These are phyloP conservation scores for Colostygia pectinataria DNA, from an alignment of 2,888 invertebrate species.

Conservation along the genomic window DNA sequence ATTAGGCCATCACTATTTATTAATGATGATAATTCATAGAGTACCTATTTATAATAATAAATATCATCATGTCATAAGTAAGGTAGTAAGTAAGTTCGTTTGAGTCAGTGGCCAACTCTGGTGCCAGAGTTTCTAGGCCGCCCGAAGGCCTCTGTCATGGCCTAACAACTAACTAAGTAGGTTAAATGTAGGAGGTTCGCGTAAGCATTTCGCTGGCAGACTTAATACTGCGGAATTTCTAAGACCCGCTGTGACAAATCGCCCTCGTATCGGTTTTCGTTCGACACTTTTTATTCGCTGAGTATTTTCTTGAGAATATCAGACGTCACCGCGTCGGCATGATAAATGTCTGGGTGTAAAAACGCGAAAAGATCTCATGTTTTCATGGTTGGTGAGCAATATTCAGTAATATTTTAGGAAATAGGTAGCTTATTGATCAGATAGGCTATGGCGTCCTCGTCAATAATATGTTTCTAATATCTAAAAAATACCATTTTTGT, in stretches of 20 bases:
- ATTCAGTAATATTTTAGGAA: background rate
- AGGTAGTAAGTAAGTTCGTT: no score
- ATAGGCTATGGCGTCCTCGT: no score
- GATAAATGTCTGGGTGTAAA: constrained; percentile 42
- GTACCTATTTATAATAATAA: no score
- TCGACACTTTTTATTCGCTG: constrained; percentile 48
- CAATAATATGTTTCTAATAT: no score
- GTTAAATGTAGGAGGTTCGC: constrained; percentile 19
- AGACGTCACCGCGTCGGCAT: constrained; percentile 34
- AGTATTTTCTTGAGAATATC: constrained; percentile 43
- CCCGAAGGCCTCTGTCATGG: no score
- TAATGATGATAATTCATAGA: no score
- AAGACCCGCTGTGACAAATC: constrained; percentile 52
- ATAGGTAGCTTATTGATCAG: background rate
- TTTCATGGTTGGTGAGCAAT: constrained; percentile 6
- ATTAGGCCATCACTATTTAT: no score
- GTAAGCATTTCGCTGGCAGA: constrained; percentile 19
- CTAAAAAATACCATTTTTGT: no score
- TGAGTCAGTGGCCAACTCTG: no score
- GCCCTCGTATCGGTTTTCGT: constrained; percentile 50
- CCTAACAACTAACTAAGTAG: no score
- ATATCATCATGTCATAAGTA: no score
- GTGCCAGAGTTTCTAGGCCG: no score
- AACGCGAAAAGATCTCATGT: constrained; percentile 11
- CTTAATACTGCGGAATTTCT: constrained; percentile 36